Evolutionary conservation across 2,113 vertebrate genomes (phyloP), one percentile per base, ranked within the genome.

Genomic region (Rhombomys opimus): DNA sequence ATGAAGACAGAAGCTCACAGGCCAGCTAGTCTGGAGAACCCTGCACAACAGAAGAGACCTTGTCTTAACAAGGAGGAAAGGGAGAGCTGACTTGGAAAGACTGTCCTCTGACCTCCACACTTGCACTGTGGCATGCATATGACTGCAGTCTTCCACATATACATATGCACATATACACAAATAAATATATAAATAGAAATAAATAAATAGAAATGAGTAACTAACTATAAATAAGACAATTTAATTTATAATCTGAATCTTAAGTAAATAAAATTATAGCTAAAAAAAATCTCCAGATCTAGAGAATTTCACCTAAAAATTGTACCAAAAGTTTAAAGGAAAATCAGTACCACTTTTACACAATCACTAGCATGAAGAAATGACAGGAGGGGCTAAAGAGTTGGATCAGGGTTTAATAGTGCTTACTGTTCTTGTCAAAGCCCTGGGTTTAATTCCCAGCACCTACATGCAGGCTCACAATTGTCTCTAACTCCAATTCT

Each of bases 201-300:
- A 2, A 38, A 54, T 89, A 81, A 61, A 52, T 78, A 67, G 35
- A 82, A 65, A 46, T 46, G 4, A 38, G 54, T 89, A 81, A 61
- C 15, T 89, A 95, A 76, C 0, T 61, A 68, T 52, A 81, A 87
- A 68, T 67, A 50, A 72, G 35, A 85, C 5, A 80, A 73, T 86
- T 85, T 76, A 86, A 70, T 86, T 89, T 20, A 67, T 59, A 85
- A 94, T 54, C 18, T 50, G 46, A 80, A 15, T 67, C 20, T 87
- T 54, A 65, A 81, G 38, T 32, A 94, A 93, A 78, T 89, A 57
- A 41, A 87, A 52, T 81, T 92, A 61, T 86, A 92, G 72, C 35
- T 85, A 80, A 68, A 80, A 86, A 65, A 14, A 41, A 61, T 72
- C 11, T 90, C 18, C 18, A 84, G 25, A 77, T 30, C 10, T 94